Conservation (phyloP, 2,113 vertebrate genomes). For the Chascanopsetta lugubris region DNA sequence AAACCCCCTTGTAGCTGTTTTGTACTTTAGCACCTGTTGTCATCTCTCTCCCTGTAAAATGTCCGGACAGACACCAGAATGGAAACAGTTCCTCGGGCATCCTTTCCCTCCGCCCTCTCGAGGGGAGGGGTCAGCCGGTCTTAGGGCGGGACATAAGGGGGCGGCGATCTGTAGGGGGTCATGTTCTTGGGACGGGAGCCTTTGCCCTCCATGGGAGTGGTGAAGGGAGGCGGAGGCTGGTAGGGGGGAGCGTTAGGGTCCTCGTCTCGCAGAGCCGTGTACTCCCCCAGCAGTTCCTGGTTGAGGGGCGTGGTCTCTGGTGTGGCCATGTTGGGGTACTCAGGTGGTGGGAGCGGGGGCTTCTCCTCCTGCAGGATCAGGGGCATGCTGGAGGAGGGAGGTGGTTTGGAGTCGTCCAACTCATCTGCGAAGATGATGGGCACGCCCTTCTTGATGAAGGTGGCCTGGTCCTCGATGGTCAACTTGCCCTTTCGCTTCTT, state of each 20-base stretch:
- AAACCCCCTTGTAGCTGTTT: constrained; percentile 54
- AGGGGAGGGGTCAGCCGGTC: constrained; percentile 59
- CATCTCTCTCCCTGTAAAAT: constrained; percentile 62
- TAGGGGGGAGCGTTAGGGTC: constrained; percentile 97
- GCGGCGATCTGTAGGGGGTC: constrained; percentile 99
- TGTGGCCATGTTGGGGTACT: constrained; percentile 93
- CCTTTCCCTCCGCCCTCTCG: constrained; percentile 44
- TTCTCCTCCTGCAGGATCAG: constrained; percentile 98
- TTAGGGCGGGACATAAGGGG: constrained; percentile 98
- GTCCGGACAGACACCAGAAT: constrained; percentile 71
- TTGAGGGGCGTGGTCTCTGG: constrained; percentile 94
- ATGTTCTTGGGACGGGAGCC: constrained; percentile 99
- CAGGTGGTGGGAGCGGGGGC: constrained; percentile 94
- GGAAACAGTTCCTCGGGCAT: constrained; percentile 67
- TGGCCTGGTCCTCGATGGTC: constrained; percentile 97
- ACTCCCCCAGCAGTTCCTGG: constrained; percentile 93
- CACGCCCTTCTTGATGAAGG: constrained; percentile 98
- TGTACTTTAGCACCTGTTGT: constrained; percentile 71
- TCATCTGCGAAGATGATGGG: constrained; percentile 98
- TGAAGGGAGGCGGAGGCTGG: constrained; percentile 96
- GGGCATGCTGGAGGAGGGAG: constrained; percentile 96
- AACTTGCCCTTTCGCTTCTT: constrained; percentile 98
- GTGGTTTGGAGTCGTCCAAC: constrained; percentile 95
- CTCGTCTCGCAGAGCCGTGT: constrained; percentile 92
- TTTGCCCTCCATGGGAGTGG: constrained; percentile 95